Conservation (phyloP, 2,888 invertebrate genomes). For the Mycogona germanica region DNA sequence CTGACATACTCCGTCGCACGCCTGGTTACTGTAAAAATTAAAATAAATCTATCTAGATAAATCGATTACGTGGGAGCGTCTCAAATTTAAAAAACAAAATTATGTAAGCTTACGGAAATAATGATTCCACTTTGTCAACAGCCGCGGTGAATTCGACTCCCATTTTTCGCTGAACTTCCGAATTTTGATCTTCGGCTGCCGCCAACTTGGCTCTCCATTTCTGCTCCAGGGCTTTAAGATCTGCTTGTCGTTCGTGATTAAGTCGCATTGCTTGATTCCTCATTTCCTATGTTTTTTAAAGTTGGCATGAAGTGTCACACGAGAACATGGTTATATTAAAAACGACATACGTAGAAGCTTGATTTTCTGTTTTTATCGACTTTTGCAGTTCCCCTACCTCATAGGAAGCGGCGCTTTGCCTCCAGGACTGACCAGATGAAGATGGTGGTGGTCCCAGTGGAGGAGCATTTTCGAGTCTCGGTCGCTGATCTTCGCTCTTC, state of each 20-base stretch:
- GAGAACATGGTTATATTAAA: no score
- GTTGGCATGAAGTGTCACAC: no score
- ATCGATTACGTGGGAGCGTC: neutral
- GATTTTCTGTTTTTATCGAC: neutral
- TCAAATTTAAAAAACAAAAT: neutral
- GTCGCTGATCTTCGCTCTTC: no score
- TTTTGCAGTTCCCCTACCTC: neutral
- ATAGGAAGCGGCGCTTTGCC: neutral
- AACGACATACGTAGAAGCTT: neutral
- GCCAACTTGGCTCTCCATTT: constrained; percentile 20
- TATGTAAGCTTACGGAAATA: constrained; percentile 20
- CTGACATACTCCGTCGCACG: constrained; percentile 21
- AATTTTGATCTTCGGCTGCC: constrained; percentile 22
- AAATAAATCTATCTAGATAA: neutral
- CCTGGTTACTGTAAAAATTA: neutral
- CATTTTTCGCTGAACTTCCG: constrained; percentile 16
- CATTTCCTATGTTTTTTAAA: neutral
- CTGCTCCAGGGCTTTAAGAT: constrained; percentile 19
- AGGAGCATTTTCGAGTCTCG: no score
- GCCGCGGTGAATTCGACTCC: constrained; percentile 19
- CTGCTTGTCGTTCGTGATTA: constrained; percentile 20
- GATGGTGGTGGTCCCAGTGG: no score
- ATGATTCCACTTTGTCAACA: constrained; percentile 19
- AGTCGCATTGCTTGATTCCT: neutral
- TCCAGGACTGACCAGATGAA: no score